Base-by-base conservation (phyloP, 2,797 vertebrate species). In the Lycodopsis pacificus region DNA sequence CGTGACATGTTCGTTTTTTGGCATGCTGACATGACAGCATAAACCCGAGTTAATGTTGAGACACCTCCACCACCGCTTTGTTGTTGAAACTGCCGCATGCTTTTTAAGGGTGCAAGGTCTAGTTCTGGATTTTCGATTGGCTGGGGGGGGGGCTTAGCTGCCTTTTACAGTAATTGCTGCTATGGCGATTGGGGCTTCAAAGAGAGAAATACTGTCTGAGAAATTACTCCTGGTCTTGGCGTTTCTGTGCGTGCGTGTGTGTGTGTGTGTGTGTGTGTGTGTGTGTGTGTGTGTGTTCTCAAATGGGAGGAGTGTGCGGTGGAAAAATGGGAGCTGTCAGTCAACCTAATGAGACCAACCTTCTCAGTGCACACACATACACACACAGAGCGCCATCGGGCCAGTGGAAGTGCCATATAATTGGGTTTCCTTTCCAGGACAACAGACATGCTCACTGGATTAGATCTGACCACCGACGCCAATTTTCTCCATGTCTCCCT, bases 401-500 rank as follows among this genome's bases (percentile, higher is more conserved):
- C 88, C 92, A 86, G 92, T 94, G 92, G 92, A 95, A 93, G 93
- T 94, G 93, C 91, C 91, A 91, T 91, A 92, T 95, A 95, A 95
- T 96, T 95, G 94, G 92, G 94, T 95, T 95, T 95, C 91, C 92
- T 95, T 94, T 95, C 92, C 93, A 94, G 92, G 93, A 94, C 94
- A 94, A 94, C 92, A 92, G 95, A 92, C 94, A 93, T 91, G 91
- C 91, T 91, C 91, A 88, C 83, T 92, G 93, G 92, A 94, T 93
- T 91, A 92, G 89, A 94, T 94, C 91, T 92, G 92, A 93, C 89
- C 91, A 89, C 78, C 84, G 90, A 90, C 89, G 88, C 90, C 91
- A 90, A 86, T 90, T 92, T 85, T 82, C 81, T 86, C 87, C 77
- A 83, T 79, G 77, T 81, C 90, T 89, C 82, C 73, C 34, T 83